Evolutionary conservation across 2,797 vertebrate species (phyloP).

Genomic region (Melanotaenia pygmaea): DNA sequence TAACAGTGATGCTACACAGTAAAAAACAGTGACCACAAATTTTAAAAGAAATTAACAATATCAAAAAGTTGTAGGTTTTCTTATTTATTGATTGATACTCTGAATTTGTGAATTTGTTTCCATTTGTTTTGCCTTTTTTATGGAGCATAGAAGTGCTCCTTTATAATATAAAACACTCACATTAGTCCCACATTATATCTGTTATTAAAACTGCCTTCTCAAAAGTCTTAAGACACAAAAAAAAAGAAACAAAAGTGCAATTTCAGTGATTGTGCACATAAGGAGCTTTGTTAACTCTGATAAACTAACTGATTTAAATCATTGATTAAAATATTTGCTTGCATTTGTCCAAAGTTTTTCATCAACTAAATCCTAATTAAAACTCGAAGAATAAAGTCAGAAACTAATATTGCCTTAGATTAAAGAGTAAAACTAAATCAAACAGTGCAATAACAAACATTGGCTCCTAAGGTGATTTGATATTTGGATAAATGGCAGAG

Average conservation of each 20-base stretch:
- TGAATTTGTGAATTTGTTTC: not conserved
- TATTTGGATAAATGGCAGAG: constrained; percentile 33
- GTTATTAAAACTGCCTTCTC: not conserved
- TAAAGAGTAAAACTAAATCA: constrained; percentile 6
- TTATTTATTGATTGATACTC: not conserved
- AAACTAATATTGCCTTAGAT: constrained; percentile 13
- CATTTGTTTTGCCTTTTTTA: not conserved
- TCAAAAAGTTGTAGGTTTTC: not conserved
- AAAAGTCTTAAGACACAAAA: not conserved
- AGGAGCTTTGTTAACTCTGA: constrained; percentile 7
- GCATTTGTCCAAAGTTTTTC: constrained; percentile 2
- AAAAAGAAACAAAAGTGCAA: constrained; percentile 13
- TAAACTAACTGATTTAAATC: not conserved
- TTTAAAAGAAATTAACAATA: not conserved
- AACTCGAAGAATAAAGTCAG: constrained; percentile 18
- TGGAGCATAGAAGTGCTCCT: not conserved
- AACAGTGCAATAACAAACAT: constrained; percentile 16
- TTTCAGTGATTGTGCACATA: constrained; percentile 19
- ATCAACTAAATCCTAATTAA: constrained; percentile 18
- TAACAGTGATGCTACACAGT: not conserved
- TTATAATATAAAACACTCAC: not conserved
- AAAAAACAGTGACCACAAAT: not conserved
- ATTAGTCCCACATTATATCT: not conserved
- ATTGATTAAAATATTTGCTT: not conserved
- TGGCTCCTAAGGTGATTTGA: constrained; percentile 12